Conservation (phyloP, 2,797 vertebrate species). For the Miichthys miiuy region DNA sequence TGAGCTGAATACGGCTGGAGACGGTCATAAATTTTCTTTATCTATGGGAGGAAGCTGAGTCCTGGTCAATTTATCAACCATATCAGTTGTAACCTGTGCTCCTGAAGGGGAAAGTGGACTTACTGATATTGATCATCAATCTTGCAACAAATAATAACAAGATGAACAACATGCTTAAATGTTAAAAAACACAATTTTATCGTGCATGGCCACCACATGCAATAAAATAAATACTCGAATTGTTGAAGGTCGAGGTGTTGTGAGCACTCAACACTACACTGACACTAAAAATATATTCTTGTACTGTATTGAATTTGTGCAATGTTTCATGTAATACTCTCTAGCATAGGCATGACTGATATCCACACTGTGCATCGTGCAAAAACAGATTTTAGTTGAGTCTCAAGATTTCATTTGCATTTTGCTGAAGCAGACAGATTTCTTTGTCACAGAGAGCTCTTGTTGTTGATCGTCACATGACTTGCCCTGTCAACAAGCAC, state of each 20-base stretch:
- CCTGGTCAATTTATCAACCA: conserved; percentile 43
- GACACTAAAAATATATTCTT: conserved; percentile 12
- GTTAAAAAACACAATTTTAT: neutral
- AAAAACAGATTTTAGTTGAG: conserved; percentile 5
- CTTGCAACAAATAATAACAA: neutral
- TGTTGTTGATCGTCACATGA: conserved; percentile 16
- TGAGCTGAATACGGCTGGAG: conserved; percentile 30
- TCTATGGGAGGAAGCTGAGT: conserved; percentile 10
- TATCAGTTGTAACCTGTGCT: conserved; percentile 23
- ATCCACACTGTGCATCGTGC: neutral
- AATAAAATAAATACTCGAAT: neutral
- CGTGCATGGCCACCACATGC: neutral
- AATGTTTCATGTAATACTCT: conserved; percentile 36
- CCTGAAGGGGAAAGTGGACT: conserved; percentile 12
- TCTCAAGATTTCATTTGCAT: neutral
- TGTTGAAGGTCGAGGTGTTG: neutral
- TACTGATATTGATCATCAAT: neutral
- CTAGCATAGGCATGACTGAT: neutral
- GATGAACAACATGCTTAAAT: neutral
- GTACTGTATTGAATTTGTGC: conserved; percentile 35
- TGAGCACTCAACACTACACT: neutral
- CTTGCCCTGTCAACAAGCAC: conserved; percentile 11
- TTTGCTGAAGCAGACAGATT: conserved; percentile 35
- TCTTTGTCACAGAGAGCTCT: conserved; percentile 28
- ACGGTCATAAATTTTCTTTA: conserved; percentile 42